phyloP scores from a whole-genome alignment of 2,113 vertebrate genomes.

The Calyptomena viridis region DNA sequence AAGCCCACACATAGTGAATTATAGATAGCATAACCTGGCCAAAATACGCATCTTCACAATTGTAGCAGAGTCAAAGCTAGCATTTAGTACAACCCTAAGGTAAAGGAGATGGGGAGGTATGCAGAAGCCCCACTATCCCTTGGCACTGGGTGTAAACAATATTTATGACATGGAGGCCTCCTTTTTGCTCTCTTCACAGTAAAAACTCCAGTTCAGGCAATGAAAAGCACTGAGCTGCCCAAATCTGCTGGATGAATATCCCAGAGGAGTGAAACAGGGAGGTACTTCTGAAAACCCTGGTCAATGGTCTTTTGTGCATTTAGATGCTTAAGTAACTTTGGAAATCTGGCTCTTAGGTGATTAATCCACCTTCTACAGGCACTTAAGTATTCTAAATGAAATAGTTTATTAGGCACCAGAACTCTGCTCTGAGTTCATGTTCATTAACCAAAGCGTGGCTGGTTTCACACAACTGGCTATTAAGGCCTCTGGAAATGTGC shows the following conservation, averaged over 20 bases:
- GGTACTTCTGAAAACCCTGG: neutral
- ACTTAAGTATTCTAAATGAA: conserved; percentile 21
- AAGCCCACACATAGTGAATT: neutral
- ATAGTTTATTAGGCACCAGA: conserved; percentile 34
- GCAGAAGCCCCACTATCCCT: neutral
- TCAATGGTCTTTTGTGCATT: conserved; percentile 47
- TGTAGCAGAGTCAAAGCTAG: neutral
- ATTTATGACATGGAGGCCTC: neutral
- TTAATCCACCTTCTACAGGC: conserved; percentile 22
- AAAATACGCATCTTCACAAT: neutral
- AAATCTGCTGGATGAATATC: neutral
- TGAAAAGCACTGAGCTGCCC: neutral
- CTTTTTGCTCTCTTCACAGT: neutral
- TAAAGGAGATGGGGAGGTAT: neutral
- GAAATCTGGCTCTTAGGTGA: conserved; percentile 23
- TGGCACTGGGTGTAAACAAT: neutral
- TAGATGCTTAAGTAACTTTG: neutral
- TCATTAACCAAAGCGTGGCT: neutral
- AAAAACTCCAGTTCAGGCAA: neutral
- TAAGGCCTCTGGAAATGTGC: neutral
- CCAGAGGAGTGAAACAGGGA: neutral
- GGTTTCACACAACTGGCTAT: neutral
- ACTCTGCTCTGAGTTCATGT: neutral
- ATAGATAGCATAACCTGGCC: neutral
- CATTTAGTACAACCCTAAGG: neutral